Base-by-base conservation (phyloP, 2,888 invertebrate species). In the Opisthograptis luteolata region DNA sequence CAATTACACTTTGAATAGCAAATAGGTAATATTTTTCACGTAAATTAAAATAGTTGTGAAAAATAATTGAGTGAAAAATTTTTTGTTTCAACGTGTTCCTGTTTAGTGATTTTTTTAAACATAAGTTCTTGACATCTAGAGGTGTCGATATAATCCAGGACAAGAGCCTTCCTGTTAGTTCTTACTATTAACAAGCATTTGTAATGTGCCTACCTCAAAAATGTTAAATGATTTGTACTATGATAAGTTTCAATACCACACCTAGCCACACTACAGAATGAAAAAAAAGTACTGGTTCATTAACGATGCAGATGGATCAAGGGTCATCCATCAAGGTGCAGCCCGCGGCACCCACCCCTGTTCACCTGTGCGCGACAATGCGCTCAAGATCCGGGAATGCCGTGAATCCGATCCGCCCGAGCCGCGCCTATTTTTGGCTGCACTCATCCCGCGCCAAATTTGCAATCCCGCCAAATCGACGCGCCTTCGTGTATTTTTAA, bases 381-480 rank as follows among this genome's bases (percentile, higher is more conserved):
- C 71, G 64, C 59, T 45, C 65, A 70, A 73, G 74, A 76, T 77
- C 75, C 73, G 73, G 76, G 84, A 82, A 85, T 84, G 85, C 81
- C 66, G 88, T 84, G 84, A 90, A 89, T 88, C 76, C 73, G 90
- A 90, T 90, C 82, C 87, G 84, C 57, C 70, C 68, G 78, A 77
- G 75, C 54, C 74, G 78, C 71, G 68, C 56, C 87, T 89, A 89
- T 89, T 89, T 89, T 79, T 66, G 78, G 79, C 75, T 70, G 66
- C 79, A 64, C 81, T 71, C 84, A 75, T 74, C 82, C 70, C 87
- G 87, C 76, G 88, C 90, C 89, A 89, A 90, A 88, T 88, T 88
- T 87, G 89, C 89, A 80, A 88, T 83, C 81, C 81, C 82, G 82
- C 84, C 82, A 86, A 87, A 82, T 84, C 81, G 83, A 85, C 83